Conservation (phyloP, 2,113 vertebrate genomes). For the Tupaia tana region DNA sequence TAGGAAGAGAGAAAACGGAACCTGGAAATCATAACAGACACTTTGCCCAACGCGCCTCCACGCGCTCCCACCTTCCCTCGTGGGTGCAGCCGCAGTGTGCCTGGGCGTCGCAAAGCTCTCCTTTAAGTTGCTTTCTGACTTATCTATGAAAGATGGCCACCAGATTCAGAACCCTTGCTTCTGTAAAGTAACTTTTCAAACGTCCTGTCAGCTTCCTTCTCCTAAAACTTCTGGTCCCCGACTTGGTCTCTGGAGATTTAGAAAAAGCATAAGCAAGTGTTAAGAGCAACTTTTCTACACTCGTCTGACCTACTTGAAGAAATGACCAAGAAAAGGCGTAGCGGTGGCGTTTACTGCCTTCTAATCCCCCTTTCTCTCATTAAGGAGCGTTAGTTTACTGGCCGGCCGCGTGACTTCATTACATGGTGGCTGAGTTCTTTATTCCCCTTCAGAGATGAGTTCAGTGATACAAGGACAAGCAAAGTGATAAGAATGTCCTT, state of each 20-base stretch:
- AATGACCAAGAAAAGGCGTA: background rate
- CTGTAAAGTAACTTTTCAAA: background rate
- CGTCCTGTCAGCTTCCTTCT: background rate
- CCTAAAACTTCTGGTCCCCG: background rate
- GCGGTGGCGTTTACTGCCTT: background rate
- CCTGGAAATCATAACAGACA: background rate
- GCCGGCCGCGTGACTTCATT: background rate
- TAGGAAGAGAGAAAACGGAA: background rate
- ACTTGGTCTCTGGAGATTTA: background rate
- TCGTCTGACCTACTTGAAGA: background rate
- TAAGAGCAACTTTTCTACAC: background rate
- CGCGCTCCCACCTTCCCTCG: too few relatives aligned
- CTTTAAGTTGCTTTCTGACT: background rate
- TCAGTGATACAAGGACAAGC: background rate
- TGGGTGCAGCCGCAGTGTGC: too few relatives aligned
- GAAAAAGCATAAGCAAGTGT: background rate
- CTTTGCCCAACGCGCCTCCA: fast-evolving
- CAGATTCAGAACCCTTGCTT: conserved; percentile 30
- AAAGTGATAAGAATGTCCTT: background rate
- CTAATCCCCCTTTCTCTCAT: background rate
- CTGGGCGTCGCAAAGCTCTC: background rate
- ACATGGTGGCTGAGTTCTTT: background rate
- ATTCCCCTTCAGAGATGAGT: conserved; percentile 15
- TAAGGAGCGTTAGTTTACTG: background rate
- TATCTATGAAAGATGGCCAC: background rate